Evolutionary conservation across 92 coral and sea anemone species (phyloP).

Genomic region (Micromussa lordhowensis): DNA sequence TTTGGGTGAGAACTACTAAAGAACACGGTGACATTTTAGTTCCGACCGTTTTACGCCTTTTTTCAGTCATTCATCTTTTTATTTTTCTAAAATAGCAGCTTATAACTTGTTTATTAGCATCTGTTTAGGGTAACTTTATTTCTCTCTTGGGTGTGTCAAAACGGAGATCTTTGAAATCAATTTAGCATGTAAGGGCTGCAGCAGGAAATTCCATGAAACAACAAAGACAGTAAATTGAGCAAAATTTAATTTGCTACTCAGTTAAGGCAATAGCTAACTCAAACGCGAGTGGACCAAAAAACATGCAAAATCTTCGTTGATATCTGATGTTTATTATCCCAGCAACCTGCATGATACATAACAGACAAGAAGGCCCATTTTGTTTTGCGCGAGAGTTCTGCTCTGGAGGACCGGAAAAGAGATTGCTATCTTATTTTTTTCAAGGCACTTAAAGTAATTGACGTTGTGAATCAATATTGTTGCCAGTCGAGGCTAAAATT

Average conservation of each 20-base stretch:
- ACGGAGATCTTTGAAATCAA: not conserved
- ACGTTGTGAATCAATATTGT: constrained; percentile 31
- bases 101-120: not conserved
- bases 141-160: not conserved
- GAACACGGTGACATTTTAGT: not conserved
- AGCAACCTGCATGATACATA: not conserved
- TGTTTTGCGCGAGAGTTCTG: constrained; percentile 9
- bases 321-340: not conserved
- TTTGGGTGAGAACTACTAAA: not conserved
- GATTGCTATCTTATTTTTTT: constrained; percentile 12
- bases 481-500: not conserved
- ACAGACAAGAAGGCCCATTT: not conserved
- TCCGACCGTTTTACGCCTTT: not conserved
- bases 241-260: no score
- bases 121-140: not conserved
- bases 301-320: not conserved
- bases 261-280: no score
- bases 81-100: not conserved
- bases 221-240: not conserved
- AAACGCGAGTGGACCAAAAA: not conserved
- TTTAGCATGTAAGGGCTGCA: not conserved
- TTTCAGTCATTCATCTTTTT: not conserved
- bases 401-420: constrained; percentile 15
- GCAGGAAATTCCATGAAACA: constrained; percentile 6
- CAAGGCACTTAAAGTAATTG: constrained; percentile 26